Conservation (phyloP, 2,888 invertebrate species). For the Acanthopleura granulata region DNA sequence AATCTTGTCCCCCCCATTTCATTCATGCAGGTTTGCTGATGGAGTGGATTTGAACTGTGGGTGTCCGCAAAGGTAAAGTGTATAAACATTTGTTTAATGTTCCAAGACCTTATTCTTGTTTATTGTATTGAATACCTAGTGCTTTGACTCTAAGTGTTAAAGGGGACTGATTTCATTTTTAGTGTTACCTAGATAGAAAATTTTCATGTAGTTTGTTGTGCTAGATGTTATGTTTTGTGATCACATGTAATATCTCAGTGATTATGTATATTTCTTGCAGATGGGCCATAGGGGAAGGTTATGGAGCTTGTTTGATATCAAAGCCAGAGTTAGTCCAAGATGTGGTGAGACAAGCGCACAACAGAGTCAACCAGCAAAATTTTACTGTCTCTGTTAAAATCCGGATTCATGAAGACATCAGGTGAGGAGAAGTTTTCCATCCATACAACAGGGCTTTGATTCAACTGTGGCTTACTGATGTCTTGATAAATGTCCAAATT, state of each 20-base stretch:
- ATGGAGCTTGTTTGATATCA: slow-evolving; percentile 86
- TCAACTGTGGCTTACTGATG: too few species aligned
- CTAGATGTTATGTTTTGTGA: too few species aligned
- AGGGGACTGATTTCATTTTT: too few species aligned
- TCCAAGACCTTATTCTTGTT: too few species aligned
- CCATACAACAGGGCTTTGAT: too few species aligned
- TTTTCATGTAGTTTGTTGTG: too few species aligned
- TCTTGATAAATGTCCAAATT: too few species aligned
- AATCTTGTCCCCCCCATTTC: neutral
- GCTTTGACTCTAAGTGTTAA: too few species aligned
- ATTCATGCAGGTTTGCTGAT: slow-evolving; percentile 78
- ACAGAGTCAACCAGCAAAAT: slow-evolving; percentile 76
- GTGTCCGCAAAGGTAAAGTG: slow-evolving; percentile 83
- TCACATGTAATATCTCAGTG: too few species aligned
- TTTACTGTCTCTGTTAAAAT: slow-evolving; percentile 95
- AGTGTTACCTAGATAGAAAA: too few species aligned
- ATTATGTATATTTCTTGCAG: slow-evolving; percentile 37
- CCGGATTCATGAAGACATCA: slow-evolving; percentile 81
- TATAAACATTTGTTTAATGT: too few species aligned
- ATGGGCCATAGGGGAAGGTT: slow-evolving; percentile 93
- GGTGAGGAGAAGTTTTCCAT: slow-evolving; percentile 61
- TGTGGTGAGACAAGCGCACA: slow-evolving; percentile 82
- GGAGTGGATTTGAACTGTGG: slow-evolving; percentile 98
- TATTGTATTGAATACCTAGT: too few species aligned
- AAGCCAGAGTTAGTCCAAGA: slow-evolving; percentile 88